Percentiles rank a stretch among this genome's conserved stretches.
Conservation (phyloP, 1,140 invertebrate genomes). For the Penaeus japonicus region DNA sequence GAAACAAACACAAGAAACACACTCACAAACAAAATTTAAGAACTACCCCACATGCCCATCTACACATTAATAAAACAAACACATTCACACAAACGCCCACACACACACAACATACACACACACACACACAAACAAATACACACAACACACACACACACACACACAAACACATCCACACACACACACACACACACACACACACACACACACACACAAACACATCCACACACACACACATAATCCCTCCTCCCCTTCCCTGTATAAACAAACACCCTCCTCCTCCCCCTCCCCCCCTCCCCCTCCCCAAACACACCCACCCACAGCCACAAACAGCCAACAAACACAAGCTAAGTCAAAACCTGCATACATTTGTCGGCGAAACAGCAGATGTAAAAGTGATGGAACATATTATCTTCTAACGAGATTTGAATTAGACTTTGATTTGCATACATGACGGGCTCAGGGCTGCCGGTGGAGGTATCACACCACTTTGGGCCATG, state of each 20-base stretch:
- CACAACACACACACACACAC: no score
- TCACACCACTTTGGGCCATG: no score
- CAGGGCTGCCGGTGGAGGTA: background rate
- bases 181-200: no score
- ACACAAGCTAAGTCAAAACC: background rate
- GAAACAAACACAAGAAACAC: no score
- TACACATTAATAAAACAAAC: no score
- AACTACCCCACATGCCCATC: no score
- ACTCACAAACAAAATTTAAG: no score
- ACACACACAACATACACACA: no score
- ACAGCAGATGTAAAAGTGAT: slow-evolving; percentile 41
- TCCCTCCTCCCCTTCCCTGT: background rate
- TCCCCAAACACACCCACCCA: background rate
- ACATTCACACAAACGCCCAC: no score
- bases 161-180: no score
- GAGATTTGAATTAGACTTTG: slow-evolving; percentile 50
- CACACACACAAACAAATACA: no score
- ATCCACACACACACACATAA: background rate
- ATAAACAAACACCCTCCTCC: background rate
- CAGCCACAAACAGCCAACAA: background rate
- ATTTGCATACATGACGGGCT: slow-evolving; percentile 40
- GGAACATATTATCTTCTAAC: slow-evolving; percentile 46
- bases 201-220: no score
- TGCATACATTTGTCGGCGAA: slow-evolving; percentile 28
- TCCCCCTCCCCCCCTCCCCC: background rate